A percentile compares a stretch with the other conserved stretches of the same genome.
phyloP scores from a whole-genome alignment of 2,797 vertebrate species.

The Hippocampus kuda region DNA sequence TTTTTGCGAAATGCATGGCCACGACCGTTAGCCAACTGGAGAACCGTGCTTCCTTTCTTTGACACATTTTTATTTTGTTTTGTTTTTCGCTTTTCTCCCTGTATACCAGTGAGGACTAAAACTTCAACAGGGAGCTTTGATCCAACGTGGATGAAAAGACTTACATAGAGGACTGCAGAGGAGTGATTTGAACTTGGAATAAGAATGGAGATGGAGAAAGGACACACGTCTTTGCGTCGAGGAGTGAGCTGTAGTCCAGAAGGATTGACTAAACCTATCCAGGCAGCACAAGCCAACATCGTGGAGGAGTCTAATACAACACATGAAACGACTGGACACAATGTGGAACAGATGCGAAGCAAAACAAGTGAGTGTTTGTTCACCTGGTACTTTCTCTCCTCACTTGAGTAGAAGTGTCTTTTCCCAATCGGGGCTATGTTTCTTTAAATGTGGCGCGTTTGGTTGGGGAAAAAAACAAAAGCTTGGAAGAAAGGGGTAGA shows the following conservation, averaged over 20 bases:
- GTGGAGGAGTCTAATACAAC: constrained; percentile 49
- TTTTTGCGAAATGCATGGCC: constrained; percentile 26
- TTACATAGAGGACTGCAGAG: constrained; percentile 9
- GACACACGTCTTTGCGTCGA: constrained; percentile 55
- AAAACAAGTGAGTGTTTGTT: constrained; percentile 72
- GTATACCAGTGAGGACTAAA: constrained; percentile 31
- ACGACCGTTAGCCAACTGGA: constrained; percentile 31
- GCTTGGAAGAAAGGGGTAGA: constrained; percentile 15
- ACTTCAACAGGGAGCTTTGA: constrained; percentile 17
- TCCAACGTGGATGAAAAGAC: constrained; percentile 25
- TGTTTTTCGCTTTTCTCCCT: constrained; percentile 7
- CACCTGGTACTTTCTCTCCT: constrained; percentile 31
- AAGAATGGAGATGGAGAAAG: constrained; percentile 60
- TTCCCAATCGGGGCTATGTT: background rate
- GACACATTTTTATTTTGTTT: constrained; percentile 9
- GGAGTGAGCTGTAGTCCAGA: constrained; percentile 66
- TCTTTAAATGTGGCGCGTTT: background rate
- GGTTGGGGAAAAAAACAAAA: background rate
- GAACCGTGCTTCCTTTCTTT: constrained; percentile 20
- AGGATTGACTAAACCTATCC: constrained; percentile 49
- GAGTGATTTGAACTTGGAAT: constrained; percentile 14
- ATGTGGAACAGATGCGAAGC: constrained; percentile 52
- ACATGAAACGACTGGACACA: constrained; percentile 57
- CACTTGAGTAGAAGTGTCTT: constrained; percentile 10
- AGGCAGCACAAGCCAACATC: constrained; percentile 36